A percentile compares a stretch with the other conserved stretches of the same genome.
Conservation (phyloP, 2,113 vertebrate genomes). For the Polyodon spathula region DNA sequence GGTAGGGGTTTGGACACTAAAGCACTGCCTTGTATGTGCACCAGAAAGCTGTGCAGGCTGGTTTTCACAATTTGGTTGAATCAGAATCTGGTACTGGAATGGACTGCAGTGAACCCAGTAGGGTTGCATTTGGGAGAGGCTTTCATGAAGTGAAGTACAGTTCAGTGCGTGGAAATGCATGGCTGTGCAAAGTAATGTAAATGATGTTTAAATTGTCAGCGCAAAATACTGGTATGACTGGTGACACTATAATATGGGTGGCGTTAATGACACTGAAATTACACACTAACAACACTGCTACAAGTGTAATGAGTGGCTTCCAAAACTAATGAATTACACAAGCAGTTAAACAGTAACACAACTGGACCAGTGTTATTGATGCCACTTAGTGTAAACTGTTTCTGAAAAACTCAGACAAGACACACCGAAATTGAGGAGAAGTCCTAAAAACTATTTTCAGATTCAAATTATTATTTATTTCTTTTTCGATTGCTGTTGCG, state of each 20-base stretch:
- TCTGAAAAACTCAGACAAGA: too few species aligned
- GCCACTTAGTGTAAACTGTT: slow-evolving; percentile 42
- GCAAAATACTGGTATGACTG: slow-evolving; percentile 10
- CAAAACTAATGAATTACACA: too few species aligned
- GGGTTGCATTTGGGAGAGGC: not conserved
- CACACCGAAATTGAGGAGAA: too few species aligned
- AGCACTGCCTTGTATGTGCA: slow-evolving; percentile 1
- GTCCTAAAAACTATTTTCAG: slow-evolving; percentile 56
- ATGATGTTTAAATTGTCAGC: slow-evolving; percentile 15
- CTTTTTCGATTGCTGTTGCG: slow-evolving; percentile 60
- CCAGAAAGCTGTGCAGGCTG: not conserved
- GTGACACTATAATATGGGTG: slow-evolving; percentile 19
- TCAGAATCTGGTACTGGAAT: not conserved
- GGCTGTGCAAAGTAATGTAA: slow-evolving; percentile 9
- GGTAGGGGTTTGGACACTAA: not conserved
- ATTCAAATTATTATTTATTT: slow-evolving; percentile 82
- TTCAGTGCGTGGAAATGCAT: slow-evolving; percentile 10
- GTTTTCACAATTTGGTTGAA: not conserved
- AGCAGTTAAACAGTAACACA: slow-evolving; percentile 13
- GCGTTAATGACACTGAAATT: slow-evolving; percentile 11
- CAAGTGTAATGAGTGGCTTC: too few species aligned
- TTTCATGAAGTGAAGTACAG: not conserved
- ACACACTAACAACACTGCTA: too few species aligned
- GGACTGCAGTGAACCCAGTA: not conserved
- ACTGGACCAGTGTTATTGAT: slow-evolving; percentile 18